Base-by-base conservation (phyloP, 2,888 invertebrate species). In the Zygogramma bicolorata region DNA sequence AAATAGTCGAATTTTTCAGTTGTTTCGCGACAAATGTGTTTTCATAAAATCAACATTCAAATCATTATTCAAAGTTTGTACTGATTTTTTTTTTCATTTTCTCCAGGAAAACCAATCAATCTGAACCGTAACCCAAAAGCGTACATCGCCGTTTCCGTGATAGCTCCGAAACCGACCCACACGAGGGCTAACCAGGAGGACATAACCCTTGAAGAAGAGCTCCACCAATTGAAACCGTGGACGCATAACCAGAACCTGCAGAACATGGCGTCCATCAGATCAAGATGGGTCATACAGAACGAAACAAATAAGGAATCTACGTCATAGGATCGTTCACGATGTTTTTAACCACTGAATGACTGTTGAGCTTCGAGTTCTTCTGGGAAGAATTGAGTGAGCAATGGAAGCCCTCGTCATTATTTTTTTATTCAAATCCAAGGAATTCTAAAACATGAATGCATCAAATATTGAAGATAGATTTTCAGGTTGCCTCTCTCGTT, bases 71-170 rank as follows among this genome's bases (percentile, higher is more conserved):
- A n/a, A n/a, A n/a, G n/a, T n/a, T n/a, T n/a, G n/a, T n/a, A n/a
- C n/a, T n/a, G n/a, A n/a, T n/a, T n/a, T n/a, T n/a, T n/a, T 59
- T 13, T 25, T 13, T 8, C 18, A 29, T 59, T 38, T 13, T 34
- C 29, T 49, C 70, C 73, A 42, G 86, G 86, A 22, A 81, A 82
- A 66, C 85, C 85, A n/a, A 72, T 84, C 22, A 82, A 82, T 65
- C 73, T 83, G 13, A 84, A 85, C 73, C 86, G 85, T 76, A 85
- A 83, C 71, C 85, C 86, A 7, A 87, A 86, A 73, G 87, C 87
- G 4, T 87, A 87, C 76, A 86, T 87, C 46, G 87, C 87, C 1
- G 87, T 87, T 5, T 87, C 87, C 13, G 85, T 87, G 27, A 86
- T 87, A 75, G 86, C 86, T 7, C 87, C 87, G 4, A 87, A 86